phyloP scores from a whole-genome alignment of 2,797 vertebrate genomes.

The Acanthurus tractus region DNA sequence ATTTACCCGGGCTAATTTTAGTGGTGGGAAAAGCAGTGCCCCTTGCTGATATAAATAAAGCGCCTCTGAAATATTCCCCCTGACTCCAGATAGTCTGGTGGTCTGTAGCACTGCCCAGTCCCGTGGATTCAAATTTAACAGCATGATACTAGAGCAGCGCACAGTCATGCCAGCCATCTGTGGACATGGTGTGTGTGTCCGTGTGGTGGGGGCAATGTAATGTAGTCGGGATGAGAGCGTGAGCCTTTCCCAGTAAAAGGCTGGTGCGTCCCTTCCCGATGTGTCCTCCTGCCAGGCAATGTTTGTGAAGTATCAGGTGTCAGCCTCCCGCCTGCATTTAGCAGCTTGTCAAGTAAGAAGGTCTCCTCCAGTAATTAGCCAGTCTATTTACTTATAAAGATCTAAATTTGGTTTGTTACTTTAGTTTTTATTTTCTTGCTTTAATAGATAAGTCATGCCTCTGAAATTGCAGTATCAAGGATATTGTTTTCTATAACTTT shows the following conservation, averaged over 20 bases:
- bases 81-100: conserved; percentile 98
- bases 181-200: conserved; percentile 71
- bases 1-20: conserved; percentile 90
- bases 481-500: neutral
- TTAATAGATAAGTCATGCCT: neutral
- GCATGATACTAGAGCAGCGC: conserved; percentile 92
- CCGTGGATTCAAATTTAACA: conserved; percentile 94
- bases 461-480: neutral
- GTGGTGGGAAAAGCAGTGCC: conserved; percentile 84
- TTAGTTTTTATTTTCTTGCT: conserved; percentile 7
- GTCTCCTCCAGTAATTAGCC: conserved; percentile 62
- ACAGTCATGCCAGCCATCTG: conserved; percentile 91
- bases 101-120: conserved; percentile 89
- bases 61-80: conserved; percentile 93
- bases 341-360: conserved; percentile 77
- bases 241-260: conserved; percentile 81
- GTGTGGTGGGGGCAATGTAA: conserved; percentile 83
- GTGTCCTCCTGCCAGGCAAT: conserved; percentile 82
- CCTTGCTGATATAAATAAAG: conserved; percentile 94
- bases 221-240: conserved; percentile 78
- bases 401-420: conserved; percentile 29
- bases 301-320: conserved; percentile 85
- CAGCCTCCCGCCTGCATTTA: conserved; percentile 74
- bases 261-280: conserved; percentile 81
- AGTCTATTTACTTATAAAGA: conserved; percentile 42